Conservation (phyloP, 1,140 invertebrate genomes). For the Charaxes varanes region DNA sequence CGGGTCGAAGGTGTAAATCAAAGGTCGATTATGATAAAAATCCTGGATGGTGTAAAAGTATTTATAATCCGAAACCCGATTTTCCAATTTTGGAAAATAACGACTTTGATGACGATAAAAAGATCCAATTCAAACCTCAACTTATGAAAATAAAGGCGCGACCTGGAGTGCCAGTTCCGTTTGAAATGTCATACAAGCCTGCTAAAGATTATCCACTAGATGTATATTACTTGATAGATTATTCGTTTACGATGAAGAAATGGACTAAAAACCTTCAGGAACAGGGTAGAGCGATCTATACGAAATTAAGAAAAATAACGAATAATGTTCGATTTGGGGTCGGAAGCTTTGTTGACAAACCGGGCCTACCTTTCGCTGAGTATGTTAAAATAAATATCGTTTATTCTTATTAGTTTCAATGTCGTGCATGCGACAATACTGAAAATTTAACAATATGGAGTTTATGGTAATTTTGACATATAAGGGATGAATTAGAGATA, state of each 20-base stretch:
- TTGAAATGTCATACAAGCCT: conserved; percentile 70
- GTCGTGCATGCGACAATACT: not conserved
- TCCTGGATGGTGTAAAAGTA: conserved; percentile 33
- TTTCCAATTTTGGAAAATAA: conserved; percentile 6
- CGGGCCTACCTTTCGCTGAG: conserved; percentile 84
- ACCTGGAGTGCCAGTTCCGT: conserved; percentile 32
- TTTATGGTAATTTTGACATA: too few relatives aligned
- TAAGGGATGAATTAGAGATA: too few relatives aligned
- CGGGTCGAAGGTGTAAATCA: conserved; percentile 28
- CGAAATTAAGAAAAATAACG: conserved; percentile 83
- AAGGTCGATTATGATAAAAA: conserved; percentile 10
- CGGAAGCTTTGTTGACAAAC: conserved; percentile 93
- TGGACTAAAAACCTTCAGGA: conserved; percentile 81
- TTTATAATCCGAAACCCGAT: conserved; percentile 21
- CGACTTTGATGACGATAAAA: conserved; percentile 25
- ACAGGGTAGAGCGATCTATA: conserved; percentile 78
- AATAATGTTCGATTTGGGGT: conserved; percentile 89
- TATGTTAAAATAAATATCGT: too few relatives aligned
- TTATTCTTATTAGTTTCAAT: too few relatives aligned
- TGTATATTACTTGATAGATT: conserved; percentile 92
- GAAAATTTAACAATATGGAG: not conserved
- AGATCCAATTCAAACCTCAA: conserved; percentile 50
- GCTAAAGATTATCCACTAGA: conserved; percentile 91
- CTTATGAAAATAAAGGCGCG: conserved; percentile 35
- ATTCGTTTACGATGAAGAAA: conserved; percentile 87